Evolutionary conservation across 2,888 invertebrate genomes (phyloP), one percentile per base, ranked within the genome.

Genomic region (Pristionchus arcanus): DNA sequence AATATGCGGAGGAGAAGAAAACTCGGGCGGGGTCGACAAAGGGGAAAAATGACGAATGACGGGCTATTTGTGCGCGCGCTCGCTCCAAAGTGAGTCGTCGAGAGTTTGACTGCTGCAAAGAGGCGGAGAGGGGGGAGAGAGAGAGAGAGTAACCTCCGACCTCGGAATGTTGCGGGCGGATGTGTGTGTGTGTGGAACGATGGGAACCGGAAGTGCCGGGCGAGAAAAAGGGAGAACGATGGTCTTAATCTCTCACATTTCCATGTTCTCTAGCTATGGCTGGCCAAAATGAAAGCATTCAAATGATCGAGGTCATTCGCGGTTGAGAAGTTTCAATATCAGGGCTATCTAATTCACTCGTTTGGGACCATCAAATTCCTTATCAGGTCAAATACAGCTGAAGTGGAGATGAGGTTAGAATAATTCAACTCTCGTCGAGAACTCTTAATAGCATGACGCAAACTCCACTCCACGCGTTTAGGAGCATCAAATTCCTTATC

Each of bases 41-140:
- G 89, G 81, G 84, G 85, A 68, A 53, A 85, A 28, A 85, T 85
- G 59, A 66, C 85, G 66, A 85, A 63, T 66, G 81, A 16, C 25
- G 15, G 49, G 81, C 81, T 81, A 81, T 81, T 81, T 81, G 81
- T 34, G 74, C 4, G 68, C n/a, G 68, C 28, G n/a, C 9, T 3
- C 25, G 66, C n/a, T 2, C 42, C 42, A 7, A 21, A 37, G 59
- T 7, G 81, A 81, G 81, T 13, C 37, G 16, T 74, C 59, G 9
- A 42, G 42, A 9, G 42, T 49, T 37, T 34, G 21, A 74, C 13
- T 21, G 74, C n/a, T 21, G 74, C 74, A 74, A 37, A 19, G 0
- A 68, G 28, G n/a, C n/a, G 68, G 59, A 21, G n/a, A 21, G 59
- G 5, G 7, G 42, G 42, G 42, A 49, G 42, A 9, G 42, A 49